Percentiles rank a stretch among this genome's conserved stretches.
These are phyloP conservation scores for Hypocryptadius cinnamomeus DNA, from an alignment of 2,113 vertebrate species.

Conservation along the genomic window DNA sequence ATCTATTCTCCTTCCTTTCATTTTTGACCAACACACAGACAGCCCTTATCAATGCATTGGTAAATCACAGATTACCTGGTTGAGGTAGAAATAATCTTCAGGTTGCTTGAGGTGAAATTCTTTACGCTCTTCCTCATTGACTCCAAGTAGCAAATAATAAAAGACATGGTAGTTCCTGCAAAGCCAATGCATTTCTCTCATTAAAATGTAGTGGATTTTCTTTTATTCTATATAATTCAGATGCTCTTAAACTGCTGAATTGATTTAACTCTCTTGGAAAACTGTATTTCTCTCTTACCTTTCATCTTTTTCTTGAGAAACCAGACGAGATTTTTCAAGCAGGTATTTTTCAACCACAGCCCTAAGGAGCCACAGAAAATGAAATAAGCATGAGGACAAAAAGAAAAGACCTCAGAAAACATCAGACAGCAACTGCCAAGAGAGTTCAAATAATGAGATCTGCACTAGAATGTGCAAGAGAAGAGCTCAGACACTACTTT, in stretches of 20 bases:
- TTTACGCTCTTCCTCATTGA: constrained; percentile 82
- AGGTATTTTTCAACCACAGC: constrained; percentile 98
- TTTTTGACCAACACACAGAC: neutral
- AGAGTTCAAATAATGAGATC: neutral
- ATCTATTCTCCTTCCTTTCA: neutral
- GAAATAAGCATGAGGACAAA: neutral
- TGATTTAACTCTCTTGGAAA: neutral
- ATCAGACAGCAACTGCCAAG: neutral
- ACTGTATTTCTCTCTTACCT: constrained; percentile 68
- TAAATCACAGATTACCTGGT: constrained; percentile 78
- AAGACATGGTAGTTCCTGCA: constrained; percentile 97
- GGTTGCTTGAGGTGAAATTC: constrained; percentile 93
- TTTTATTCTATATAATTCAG: neutral
- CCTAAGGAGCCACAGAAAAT: constrained; percentile 58
- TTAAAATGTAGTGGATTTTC: neutral
- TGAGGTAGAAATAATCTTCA: constrained; percentile 98
- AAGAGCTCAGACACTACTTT: neutral
- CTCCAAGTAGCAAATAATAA: constrained; percentile 94
- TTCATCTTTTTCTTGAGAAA: constrained; percentile 95
- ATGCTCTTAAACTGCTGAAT: neutral
- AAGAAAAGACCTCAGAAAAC: neutral
- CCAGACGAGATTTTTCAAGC: constrained; percentile 95
- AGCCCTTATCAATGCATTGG: neutral
- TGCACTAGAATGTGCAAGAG: neutral
- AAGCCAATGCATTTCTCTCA: neutral